A percentile compares a stretch with the other conserved stretches of the same genome.
phyloP scores from a whole-genome alignment of 2,113 vertebrate genomes.

The Agapornis roseicollis region DNA sequence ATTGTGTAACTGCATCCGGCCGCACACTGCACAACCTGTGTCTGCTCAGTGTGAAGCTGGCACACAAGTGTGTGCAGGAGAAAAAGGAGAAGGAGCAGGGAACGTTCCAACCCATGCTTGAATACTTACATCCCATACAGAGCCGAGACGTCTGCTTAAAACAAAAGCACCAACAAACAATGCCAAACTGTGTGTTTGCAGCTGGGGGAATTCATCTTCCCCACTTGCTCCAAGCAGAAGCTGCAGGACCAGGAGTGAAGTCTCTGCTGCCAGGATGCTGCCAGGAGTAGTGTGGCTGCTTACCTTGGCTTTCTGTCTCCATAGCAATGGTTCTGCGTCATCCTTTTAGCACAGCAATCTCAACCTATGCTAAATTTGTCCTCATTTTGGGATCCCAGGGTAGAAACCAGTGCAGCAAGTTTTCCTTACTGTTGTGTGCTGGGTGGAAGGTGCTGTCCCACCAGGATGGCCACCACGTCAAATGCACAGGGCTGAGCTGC shows the following conservation, averaged over 20 bases:
- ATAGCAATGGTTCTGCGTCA: conserved; percentile 39
- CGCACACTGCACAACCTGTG: not conserved
- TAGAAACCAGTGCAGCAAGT: not conserved
- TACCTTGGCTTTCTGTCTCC: conserved; percentile 40
- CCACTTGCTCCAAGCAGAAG: not conserved
- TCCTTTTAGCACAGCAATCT: not conserved
- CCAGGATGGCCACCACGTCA: accelerated
- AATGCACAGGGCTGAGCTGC: not conserved
- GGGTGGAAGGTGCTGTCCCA: not conserved
- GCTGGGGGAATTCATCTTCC: not conserved
- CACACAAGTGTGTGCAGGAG: accelerated
- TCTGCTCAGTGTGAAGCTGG: not conserved
- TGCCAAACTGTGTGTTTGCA: accelerated
- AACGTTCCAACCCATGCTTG: not conserved
- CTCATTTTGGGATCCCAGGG: not conserved
- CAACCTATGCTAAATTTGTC: not conserved
- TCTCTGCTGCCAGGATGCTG: not conserved
- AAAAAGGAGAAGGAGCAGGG: not conserved
- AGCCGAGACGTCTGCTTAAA: not conserved
- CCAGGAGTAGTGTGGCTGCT: not conserved
- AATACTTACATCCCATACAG: not conserved
- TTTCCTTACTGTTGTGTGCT: accelerated
- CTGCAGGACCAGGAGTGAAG: not conserved
- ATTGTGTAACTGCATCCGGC: not conserved
- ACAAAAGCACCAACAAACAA: accelerated